phyloP scores from a whole-genome alignment of 2,113 vertebrate genomes.

The Channa argus region DNA sequence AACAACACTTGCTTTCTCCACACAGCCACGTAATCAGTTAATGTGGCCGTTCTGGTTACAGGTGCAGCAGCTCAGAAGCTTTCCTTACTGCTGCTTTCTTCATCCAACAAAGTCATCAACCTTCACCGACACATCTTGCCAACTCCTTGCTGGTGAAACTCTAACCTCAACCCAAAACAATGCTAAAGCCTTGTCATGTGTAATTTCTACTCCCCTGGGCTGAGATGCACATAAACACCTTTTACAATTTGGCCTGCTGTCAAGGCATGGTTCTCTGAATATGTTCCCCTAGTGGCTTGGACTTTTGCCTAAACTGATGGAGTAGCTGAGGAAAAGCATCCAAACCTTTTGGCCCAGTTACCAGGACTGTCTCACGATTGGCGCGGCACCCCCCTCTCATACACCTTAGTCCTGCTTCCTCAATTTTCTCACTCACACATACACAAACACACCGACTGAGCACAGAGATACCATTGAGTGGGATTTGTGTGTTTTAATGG shows the following conservation, averaged over 20 bases:
- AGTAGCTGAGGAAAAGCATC: slow-evolving; percentile 64
- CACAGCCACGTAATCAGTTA: slow-evolving; percentile 55
- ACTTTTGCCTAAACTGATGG: slow-evolving; percentile 62
- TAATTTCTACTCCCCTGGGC: slow-evolving; percentile 65
- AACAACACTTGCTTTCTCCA: slow-evolving; percentile 64
- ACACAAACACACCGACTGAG: slow-evolving; percentile 66
- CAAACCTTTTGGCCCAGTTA: slow-evolving; percentile 61
- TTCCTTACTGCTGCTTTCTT: slow-evolving; percentile 7
- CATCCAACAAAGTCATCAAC: slow-evolving; percentile 40
- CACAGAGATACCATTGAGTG: slow-evolving; percentile 83
- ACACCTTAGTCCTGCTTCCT: slow-evolving; percentile 52
- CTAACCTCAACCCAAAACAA: slow-evolving; percentile 40
- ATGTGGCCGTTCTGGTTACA: slow-evolving; percentile 38
- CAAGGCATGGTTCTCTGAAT: slow-evolving; percentile 64
- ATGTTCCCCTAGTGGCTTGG: slow-evolving; percentile 65
- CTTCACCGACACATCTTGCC: slow-evolving; percentile 31
- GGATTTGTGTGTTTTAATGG: slow-evolving; percentile 79
- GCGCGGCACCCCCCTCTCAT: slow-evolving; percentile 36
- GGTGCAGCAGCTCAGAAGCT: slow-evolving; percentile 36
- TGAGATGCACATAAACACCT: slow-evolving; percentile 72
- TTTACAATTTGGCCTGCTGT: slow-evolving; percentile 69
- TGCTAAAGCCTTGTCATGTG: slow-evolving; percentile 58
- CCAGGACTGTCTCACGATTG: slow-evolving; percentile 55
- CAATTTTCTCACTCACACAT: slow-evolving; percentile 57
- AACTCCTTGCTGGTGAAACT: slow-evolving; percentile 9